A percentile compares a stretch with the other conserved stretches of the same genome.
These are phyloP conservation scores for Tenebrosternarchus preto DNA, from an alignment of 2,113 vertebrate species.

Conservation along the genomic window DNA sequence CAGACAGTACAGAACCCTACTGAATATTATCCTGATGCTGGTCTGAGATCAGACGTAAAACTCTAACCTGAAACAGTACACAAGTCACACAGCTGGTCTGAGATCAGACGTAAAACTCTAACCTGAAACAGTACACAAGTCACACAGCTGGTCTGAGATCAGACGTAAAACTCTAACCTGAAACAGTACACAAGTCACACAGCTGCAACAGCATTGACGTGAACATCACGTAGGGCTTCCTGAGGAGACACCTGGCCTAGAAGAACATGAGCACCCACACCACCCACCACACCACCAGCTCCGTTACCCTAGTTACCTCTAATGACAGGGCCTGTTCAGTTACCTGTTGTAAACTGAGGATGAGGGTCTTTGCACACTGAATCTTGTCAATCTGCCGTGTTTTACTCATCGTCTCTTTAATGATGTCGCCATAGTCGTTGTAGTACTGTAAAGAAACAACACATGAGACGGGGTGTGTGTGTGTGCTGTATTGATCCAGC, in stretches of 20 bases:
- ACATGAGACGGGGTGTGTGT: conserved; percentile 12
- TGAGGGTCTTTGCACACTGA: conserved; percentile 98
- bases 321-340: neutral
- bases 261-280: too few species aligned
- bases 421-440: conserved; percentile 98
- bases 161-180: neutral
- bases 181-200: too few species aligned
- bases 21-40: too few species aligned
- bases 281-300: too few species aligned
- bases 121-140: neutral
- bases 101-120: neutral
- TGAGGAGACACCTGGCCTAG: too few species aligned
- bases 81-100: too few species aligned
- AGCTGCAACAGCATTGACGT: too few species aligned
- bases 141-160: too few species aligned
- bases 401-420: conserved; percentile 99
- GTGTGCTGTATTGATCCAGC: neutral
- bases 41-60: too few species aligned
- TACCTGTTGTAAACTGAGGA: conserved; percentile 98
- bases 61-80: neutral
- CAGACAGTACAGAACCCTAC: too few species aligned
- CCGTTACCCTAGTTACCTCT: too few species aligned
- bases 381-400: conserved; percentile 98
- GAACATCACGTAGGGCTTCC: too few species aligned
- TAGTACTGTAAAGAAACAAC: conserved; percentile 84